Conservation (phyloP, 2,113 vertebrate species). For the Sarotherodon lohbergeri region DNA sequence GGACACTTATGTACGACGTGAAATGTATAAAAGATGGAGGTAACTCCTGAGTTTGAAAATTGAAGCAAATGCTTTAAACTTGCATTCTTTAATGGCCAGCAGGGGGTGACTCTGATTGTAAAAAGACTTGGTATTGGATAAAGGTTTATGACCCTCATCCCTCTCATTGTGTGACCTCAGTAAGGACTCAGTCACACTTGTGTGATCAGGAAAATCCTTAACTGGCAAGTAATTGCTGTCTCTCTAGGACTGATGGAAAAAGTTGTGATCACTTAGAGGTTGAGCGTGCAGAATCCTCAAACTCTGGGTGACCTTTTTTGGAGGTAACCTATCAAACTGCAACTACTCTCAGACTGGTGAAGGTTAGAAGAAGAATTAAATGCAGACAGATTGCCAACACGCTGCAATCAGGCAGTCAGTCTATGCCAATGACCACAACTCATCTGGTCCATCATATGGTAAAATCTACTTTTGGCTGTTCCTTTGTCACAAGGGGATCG, state of each 20-base stretch:
- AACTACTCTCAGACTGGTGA: neutral
- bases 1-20: neutral
- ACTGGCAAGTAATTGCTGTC: neutral
- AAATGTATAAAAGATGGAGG: neutral
- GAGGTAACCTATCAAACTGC: neutral
- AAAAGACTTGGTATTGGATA: neutral
- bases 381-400: neutral
- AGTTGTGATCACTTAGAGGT: neutral
- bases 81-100: neutral
- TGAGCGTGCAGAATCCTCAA: neutral
- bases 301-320: neutral
- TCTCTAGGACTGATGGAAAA: neutral
- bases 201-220: neutral
- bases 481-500: neutral
- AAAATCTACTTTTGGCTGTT: neutral
- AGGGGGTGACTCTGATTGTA: neutral
- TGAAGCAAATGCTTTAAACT: neutral
- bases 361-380: neutral
- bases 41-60: neutral
- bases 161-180: neutral
- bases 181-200: neutral
- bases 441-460: neutral
- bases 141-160: neutral
- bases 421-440: neutral
- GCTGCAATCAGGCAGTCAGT: neutral